Evolutionary conservation across 2,888 invertebrate species (phyloP), one percentile per base, ranked within the genome.

Genomic region (Lithodes maja): DNA sequence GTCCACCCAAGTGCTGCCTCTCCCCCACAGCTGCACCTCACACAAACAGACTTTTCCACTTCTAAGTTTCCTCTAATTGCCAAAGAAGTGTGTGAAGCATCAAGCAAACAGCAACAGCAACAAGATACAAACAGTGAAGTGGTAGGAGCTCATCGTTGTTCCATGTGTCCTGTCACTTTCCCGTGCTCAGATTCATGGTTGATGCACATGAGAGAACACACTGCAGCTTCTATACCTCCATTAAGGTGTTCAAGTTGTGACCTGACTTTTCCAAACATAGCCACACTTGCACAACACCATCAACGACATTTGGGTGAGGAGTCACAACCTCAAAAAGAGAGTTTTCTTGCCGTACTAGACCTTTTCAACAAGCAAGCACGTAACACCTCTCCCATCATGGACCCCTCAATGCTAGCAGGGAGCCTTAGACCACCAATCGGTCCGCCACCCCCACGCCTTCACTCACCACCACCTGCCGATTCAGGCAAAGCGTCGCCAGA

Each of bases 281-380:
- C 69, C 49, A 80, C 83, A 69, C 75, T 85, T 69, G 61, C 53
- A 53, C 83, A 54, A 68, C 86, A 92, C 93, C 69, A 92, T 92
- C 89, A 92, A 92, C 77, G 92, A 93, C 75, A 92, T 92, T 78
- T 93, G 93, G 1, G 92, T 94, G 89, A 92, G 87, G 83, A 92
- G 90, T 95, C 95, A 87, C 93, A 93, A 3, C 95, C 96, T 52
- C 94, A 95, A 80, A 95, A 97, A 71, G 96, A 96, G 89, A 96
- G 97, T 92, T 97, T 98, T 93, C 96, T 98, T 93, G 96, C 97
- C 0, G 96, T 96, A 91, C 94, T 98, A 52, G 96, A 97, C 93
- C 95, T 97, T 71, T 96, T 96, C 93, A 96, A 97, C 93, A 96
- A 90, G 61, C 88, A 90, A 95, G 54, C 96, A 96, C 77, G 92